Evolutionary conservation across 2,797 vertebrate genomes (phyloP), one percentile per base, ranked within the genome.

Genomic region (Thaleichthys pacificus): DNA sequence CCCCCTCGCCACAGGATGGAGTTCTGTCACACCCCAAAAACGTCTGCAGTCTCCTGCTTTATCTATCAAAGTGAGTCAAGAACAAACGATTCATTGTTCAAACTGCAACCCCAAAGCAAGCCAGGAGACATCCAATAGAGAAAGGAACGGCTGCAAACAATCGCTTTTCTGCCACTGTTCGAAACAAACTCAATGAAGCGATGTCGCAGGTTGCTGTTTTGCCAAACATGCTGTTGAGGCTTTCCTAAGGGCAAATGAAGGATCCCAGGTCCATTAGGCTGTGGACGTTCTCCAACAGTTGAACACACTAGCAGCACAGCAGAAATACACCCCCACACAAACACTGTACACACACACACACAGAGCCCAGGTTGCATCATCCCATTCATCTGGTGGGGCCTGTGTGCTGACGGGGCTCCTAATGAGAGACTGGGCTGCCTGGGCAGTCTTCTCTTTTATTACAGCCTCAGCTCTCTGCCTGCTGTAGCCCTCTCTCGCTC

Each of bases 391-490:
- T 35, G 32, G 32, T 35, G 6, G 6, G 11, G 38, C 78, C 66
- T 81, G 74, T 63, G 38, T 68, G 57, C 80, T 83, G 80, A 80
- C 71, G 76, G 71, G 81, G 71, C 61, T 84, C 70, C 80, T 87
- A 88, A 87, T 86, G 85, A 88, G 77, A 75, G 38, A 81, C 66
- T 67, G 49, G 73, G 60, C 78, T 77, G 81, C 65, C 70, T 77
- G 69, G 72, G 79, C 71, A 77, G 73, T 61, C 75, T 71, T 81
- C 64, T 75, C 64, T 69, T 69, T 84, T 82, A 85, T 86, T 84
- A 88, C 76, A 80, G 69, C 73, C 70, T 64, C 9, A 66, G 69
- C 60, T 71, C 60, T 71, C 21, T 32, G 68, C 73, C 70, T 35
- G 57, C 14, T 32, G 28, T n/a, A n/a, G 19, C 4, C 11, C 8